Evolutionary conservation across 2,113 vertebrate genomes (phyloP).

Genomic region (Eonycteris spelaea): DNA sequence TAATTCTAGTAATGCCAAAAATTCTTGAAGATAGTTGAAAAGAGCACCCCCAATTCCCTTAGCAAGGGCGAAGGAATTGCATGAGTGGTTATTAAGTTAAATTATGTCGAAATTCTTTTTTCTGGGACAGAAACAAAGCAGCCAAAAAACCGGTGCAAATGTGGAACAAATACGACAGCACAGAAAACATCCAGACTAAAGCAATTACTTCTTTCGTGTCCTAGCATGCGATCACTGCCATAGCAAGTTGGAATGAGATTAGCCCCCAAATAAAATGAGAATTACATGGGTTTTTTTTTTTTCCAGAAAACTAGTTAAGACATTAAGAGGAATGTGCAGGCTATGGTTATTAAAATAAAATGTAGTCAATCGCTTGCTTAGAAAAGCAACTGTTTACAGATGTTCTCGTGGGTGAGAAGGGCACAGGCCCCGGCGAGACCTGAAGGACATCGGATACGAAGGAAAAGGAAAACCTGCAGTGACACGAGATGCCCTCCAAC

Average conservation of each 20-base stretch:
- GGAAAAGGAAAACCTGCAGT: not conserved
- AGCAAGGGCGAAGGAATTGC: not conserved
- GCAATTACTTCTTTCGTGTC: not conserved
- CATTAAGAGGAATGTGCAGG: constrained; percentile 25
- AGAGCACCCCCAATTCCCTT: not conserved
- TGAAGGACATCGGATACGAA: not conserved
- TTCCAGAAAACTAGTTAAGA: constrained; percentile 7
- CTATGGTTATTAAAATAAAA: constrained; percentile 20
- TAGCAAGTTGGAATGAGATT: not conserved
- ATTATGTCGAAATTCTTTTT: constrained; percentile 26
- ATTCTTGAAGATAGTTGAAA: constrained; percentile 1
- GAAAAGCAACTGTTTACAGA: constrained; percentile 34
- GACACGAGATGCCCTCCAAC: not conserved
- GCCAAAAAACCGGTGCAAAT: not conserved
- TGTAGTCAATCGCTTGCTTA: not conserved
- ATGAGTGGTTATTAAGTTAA: not conserved
- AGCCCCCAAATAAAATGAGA: constrained; percentile 4
- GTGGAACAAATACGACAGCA: not conserved
- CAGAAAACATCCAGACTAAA: not conserved
- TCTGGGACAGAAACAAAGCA: not conserved
- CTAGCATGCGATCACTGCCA: not conserved
- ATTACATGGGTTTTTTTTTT: not conserved
- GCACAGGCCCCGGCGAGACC: not conserved
- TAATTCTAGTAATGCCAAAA: not conserved
- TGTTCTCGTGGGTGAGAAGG: not conserved